A percentile compares a stretch with the other conserved stretches of the same genome.
phyloP scores from a whole-genome alignment of 2,888 invertebrate species.

The Drosophila rubida region DNA sequence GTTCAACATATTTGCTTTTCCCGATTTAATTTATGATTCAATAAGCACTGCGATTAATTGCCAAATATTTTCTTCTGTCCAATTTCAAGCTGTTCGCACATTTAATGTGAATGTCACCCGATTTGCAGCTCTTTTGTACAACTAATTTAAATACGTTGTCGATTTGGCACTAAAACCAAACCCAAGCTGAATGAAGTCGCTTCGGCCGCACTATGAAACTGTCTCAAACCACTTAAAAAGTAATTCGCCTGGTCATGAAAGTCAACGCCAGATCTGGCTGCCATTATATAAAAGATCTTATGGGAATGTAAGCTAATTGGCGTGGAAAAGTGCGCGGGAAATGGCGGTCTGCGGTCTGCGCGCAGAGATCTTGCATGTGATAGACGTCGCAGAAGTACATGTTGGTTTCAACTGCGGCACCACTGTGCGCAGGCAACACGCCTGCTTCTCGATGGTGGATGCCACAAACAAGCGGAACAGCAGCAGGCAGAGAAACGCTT shows the following conservation, averaged over 20 bases:
- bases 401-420: slow-evolving; percentile 19
- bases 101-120: not conserved
- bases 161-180: not conserved
- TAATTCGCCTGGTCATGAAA: slow-evolving; percentile 21
- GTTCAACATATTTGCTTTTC: too few relatives aligned
- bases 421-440: slow-evolving; percentile 13
- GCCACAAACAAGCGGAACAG: slow-evolving; percentile 52
- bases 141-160: not conserved
- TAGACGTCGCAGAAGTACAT: slow-evolving; percentile 36
- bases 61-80: too few relatives aligned
- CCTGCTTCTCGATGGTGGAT: slow-evolving; percentile 4
- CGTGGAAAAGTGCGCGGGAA: slow-evolving; percentile 56
- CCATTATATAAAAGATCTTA: slow-evolving; percentile 48
- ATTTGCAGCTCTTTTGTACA: not conserved
- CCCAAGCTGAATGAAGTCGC: not conserved
- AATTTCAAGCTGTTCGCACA: too few relatives aligned
- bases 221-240: slow-evolving; percentile 21
- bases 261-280: slow-evolving; percentile 22
- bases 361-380: slow-evolving; percentile 34
- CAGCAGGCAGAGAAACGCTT: slow-evolving; percentile 26
- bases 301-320: slow-evolving; percentile 63
- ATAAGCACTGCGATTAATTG: too few relatives aligned
- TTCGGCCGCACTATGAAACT: not conserved
- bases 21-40: too few relatives aligned
- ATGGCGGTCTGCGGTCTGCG: slow-evolving; percentile 21